A percentile compares a stretch with the other conserved stretches of the same genome.
These are phyloP conservation scores for Pyrrhia umbra DNA, from an alignment of 2,888 invertebrate genomes.

Conservation along the genomic window DNA sequence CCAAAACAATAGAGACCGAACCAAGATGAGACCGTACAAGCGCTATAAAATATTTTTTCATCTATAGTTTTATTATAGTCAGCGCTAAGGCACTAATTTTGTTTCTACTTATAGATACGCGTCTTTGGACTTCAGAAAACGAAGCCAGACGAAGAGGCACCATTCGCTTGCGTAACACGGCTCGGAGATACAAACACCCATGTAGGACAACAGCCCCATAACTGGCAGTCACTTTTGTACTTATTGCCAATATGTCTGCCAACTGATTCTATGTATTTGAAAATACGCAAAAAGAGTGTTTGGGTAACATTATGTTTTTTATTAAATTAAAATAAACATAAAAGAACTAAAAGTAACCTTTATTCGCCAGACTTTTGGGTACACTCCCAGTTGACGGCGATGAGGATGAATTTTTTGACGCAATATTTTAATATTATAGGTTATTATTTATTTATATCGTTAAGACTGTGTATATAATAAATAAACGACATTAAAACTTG, in stretches of 20 bases:
- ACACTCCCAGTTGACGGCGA: too few species aligned
- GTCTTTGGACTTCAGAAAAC: conserved; percentile 58
- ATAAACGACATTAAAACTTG: too few species aligned
- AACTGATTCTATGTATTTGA: conserved; percentile 48
- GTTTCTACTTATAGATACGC: conserved; percentile 52
- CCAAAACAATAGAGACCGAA: neutral
- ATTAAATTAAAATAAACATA: conserved; percentile 1
- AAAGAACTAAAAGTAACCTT: neutral
- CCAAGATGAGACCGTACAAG: conserved; percentile 21
- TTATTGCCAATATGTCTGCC: conserved; percentile 63
- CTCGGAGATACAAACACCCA: conserved; percentile 65
- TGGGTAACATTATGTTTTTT: conserved; percentile 15
- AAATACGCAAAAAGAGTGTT: conserved; percentile 38
- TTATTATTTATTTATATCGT: too few species aligned
- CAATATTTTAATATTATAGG: too few species aligned
- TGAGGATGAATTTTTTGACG: too few species aligned
- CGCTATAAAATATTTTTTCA: conserved; percentile 28
- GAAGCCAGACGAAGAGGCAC: conserved; percentile 78
- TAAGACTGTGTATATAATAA: too few species aligned
- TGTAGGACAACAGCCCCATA: conserved; percentile 75
- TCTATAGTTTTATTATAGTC: conserved; percentile 26
- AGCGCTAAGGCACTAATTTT: conserved; percentile 35
- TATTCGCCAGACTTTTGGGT: too few species aligned
- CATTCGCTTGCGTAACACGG: conserved; percentile 69
- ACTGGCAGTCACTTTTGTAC: conserved; percentile 59